These are phyloP conservation scores for Antedon mediterranea DNA, from an alignment of 53 echinoderm and acorn worm genomes.

Conservation along the genomic window DNA sequence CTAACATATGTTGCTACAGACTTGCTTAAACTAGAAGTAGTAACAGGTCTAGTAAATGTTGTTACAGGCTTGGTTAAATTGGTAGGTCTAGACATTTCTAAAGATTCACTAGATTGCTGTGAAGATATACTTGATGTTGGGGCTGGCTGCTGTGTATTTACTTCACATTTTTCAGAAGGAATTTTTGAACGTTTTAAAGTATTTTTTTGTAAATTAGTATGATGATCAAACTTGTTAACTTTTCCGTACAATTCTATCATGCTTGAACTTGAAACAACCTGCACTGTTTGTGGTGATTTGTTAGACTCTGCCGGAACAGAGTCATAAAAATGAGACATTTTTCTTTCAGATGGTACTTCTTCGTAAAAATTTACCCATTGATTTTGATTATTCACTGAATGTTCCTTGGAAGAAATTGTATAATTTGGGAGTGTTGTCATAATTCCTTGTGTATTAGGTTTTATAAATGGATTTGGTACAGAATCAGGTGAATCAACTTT, in stretches of 20 bases:
- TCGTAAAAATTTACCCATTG: conserved; percentile 84
- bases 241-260: not conserved
- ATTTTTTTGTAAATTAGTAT: not conserved
- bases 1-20: not conserved
- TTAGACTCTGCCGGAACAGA: not conserved
- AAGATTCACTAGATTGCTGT: not conserved
- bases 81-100: not conserved
- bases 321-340: not conserved
- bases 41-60: not conserved
- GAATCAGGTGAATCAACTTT: not conserved
- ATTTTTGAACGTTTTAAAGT: not conserved
- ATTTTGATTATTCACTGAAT: conserved; percentile 1
- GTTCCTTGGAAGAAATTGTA: not conserved
- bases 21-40: not conserved
- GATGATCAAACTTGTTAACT: not conserved
- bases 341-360: conserved; percentile 49
- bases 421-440: not conserved
- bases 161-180: not conserved
- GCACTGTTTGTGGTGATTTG: not conserved
- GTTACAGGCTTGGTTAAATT: not conserved
- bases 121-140: not conserved
- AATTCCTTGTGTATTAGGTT: not conserved
- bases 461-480: not conserved
- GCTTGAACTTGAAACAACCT: not conserved
- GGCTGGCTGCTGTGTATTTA: not conserved